Conservation (phyloP, 30 jellyfish, hydroid and myxozoan species). For the Morbakka virulenta region DNA sequence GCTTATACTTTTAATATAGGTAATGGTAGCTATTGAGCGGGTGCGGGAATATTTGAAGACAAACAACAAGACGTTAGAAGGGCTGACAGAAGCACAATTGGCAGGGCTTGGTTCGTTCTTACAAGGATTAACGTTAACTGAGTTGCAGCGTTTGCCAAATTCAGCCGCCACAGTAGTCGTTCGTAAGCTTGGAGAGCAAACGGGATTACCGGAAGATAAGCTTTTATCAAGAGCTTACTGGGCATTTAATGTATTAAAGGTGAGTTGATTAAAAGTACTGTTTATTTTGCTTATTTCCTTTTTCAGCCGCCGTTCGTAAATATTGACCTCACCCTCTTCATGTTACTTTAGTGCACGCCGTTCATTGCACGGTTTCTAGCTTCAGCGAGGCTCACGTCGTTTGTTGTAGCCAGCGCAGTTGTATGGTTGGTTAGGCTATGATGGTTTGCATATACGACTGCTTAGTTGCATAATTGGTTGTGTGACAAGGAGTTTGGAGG, state of each 20-base stretch:
- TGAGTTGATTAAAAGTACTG: conserved; percentile 17
- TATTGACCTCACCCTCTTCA: neutral
- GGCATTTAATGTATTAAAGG: conserved; percentile 69
- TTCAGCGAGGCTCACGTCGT: too few species aligned
- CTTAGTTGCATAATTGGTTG: too few species aligned
- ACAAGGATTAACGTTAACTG: conserved; percentile 75
- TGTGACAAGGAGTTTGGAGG: too few species aligned
- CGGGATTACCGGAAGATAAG: conserved; percentile 88
- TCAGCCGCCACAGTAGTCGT: conserved; percentile 45
- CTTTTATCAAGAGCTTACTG: conserved; percentile 54
- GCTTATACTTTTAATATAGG: conserved; percentile 20
- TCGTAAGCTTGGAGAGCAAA: conserved; percentile 56
- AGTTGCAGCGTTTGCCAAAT: conserved; percentile 50
- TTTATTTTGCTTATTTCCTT: neutral
- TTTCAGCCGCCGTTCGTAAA: neutral
- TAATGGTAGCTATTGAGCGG: conserved; percentile 40
- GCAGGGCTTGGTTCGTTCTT: conserved; percentile 79
- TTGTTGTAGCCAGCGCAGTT: too few species aligned
- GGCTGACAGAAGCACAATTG: conserved; percentile 56
- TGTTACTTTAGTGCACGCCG: too few species aligned
- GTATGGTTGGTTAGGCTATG: too few species aligned
- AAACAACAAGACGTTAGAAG: conserved; percentile 58
- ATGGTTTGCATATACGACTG: too few species aligned
- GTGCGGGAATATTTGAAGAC: conserved; percentile 61
- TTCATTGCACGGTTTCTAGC: too few species aligned